phyloP scores from a whole-genome alignment of 1,140 invertebrate species.

The Limonius californicus region DNA sequence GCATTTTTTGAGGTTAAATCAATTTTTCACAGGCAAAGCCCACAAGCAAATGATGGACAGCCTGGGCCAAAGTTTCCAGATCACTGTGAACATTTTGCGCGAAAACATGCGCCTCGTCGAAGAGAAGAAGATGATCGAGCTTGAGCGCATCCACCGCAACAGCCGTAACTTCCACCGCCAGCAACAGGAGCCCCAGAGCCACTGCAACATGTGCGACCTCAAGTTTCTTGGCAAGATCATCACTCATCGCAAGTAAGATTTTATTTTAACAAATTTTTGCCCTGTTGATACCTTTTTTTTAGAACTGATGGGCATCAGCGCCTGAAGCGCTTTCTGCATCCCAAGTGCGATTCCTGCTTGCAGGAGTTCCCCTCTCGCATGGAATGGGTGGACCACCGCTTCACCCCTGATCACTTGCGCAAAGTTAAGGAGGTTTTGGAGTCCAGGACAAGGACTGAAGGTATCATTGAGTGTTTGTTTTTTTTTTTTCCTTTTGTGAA shows the following conservation, averaged over 20 bases:
- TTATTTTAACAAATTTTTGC: too few species aligned
- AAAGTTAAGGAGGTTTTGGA: constrained; percentile 57
- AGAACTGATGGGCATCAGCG: constrained; percentile 69
- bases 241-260: constrained; percentile 63
- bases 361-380: constrained; percentile 76
- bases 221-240: constrained; percentile 73
- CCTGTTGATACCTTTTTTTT: too few species aligned
- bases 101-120: constrained; percentile 72
- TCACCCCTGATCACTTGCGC: constrained; percentile 62
- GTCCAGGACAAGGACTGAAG: constrained; percentile 54
- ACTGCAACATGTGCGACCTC: constrained; percentile 83
- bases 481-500: too few species aligned
- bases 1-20: too few species aligned
- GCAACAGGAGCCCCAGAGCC: constrained; percentile 51
- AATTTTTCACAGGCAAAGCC: constrained; percentile 48
- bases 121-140: constrained; percentile 61
- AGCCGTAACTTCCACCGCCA: constrained; percentile 45
- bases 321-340: constrained; percentile 77
- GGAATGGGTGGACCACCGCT: constrained; percentile 65
- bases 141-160: constrained; percentile 64
- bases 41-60: constrained; percentile 73
- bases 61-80: constrained; percentile 72
- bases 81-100: constrained; percentile 74
- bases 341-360: constrained; percentile 68
- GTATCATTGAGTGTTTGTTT: constrained; percentile 31